Evolutionary conservation across 2,113 vertebrate genomes (phyloP), one percentile per base, ranked within the genome.

Genomic region (Lamprologus lemairii): DNA sequence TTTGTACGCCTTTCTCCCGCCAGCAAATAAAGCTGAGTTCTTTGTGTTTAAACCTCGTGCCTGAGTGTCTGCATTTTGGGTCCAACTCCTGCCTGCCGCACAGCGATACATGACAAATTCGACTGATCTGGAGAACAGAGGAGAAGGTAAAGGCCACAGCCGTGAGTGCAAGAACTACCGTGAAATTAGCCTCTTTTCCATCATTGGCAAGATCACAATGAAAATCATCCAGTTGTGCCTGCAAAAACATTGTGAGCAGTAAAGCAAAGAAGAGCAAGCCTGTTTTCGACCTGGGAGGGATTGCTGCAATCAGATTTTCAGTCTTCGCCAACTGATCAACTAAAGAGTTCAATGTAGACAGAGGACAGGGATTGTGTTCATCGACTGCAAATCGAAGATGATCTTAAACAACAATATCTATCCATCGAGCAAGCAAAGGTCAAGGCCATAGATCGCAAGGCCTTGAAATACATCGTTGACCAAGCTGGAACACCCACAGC

Each of bases 241-340:
- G 26, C 57, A 58, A 58, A 58, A 58, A 31, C 26, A 58, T 9
- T 58, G 14, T 9, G 7, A 31, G 14, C 26, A 58, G 26, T 31
- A 28, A 58, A 58, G 26, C 55, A 58, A 58, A 31, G 55, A 58
- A 9, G 14, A 17, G 13, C 14, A 31, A 58, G 26, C 26, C 55
- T 31, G 26, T 28, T 1, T 58, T 17, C 1, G 0, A 58, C 13
- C 26, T 58, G 26, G 7, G 55, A 1, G 55, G 55, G 26, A 5
- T 28, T 16, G 55, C 0, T 58, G 55, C 55, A 31, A 58, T 58
- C 26, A 58, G 7, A 58, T 58, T 28, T 58, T 58, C 55, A 58
- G 0, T 58, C 55, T 1, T 58, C 7, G 26, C 26, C 55, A 58
- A 58, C 7, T 58, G 55, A 31, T 58, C 26, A 58, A 17, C 13